These are phyloP conservation scores for Porphyrio hochstetteri DNA, from an alignment of 2,113 vertebrate genomes.

Conservation along the genomic window DNA sequence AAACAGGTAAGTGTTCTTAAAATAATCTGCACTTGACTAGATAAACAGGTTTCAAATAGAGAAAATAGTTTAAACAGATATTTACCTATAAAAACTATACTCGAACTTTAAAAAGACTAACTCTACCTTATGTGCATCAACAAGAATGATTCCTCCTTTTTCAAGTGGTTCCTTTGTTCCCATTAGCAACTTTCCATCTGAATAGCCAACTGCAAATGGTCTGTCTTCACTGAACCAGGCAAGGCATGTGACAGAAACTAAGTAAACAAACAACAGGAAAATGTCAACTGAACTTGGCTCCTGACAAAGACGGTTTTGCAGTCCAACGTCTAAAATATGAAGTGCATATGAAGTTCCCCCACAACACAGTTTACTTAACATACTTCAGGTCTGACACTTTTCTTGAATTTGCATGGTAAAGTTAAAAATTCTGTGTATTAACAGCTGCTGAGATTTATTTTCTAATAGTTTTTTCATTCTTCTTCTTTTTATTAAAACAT, in stretches of 20 bases:
- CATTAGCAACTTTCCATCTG: slow-evolving; percentile 92
- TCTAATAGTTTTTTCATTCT: background rate
- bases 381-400: background rate
- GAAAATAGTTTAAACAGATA: background rate
- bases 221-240: slow-evolving; percentile 95
- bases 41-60: background rate
- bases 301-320: background rate
- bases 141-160: slow-evolving; percentile 87
- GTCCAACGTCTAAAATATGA: background rate
- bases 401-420: background rate
- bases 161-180: slow-evolving; percentile 88
- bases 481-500: background rate
- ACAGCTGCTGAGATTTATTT: background rate
- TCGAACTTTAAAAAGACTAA: background rate
- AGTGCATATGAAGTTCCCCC: background rate
- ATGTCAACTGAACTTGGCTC: background rate
- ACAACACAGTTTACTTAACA: background rate
- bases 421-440: background rate
- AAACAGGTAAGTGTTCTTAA: background rate
- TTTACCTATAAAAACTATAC: background rate
- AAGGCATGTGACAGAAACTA: slow-evolving; percentile 92
- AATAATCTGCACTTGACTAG: background rate
- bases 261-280: background rate
- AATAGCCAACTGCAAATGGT: slow-evolving; percentile 93
- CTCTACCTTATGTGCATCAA: slow-evolving; percentile 93